phyloP scores from a whole-genome alignment of 2,113 vertebrate species.

The Pithys albifrons region DNA sequence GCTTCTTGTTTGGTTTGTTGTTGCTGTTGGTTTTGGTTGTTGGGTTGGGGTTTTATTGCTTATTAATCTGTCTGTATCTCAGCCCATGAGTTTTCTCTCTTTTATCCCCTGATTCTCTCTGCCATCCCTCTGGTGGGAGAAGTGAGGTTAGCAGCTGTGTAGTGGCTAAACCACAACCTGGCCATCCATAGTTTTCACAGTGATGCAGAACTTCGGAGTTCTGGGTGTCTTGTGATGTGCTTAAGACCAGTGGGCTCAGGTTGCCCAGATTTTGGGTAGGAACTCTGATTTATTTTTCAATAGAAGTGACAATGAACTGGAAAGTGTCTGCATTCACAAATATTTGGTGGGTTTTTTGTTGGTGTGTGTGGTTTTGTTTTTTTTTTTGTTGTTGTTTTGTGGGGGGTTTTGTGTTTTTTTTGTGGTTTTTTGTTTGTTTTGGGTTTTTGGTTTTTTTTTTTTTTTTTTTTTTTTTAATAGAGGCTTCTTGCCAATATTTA shows the following conservation, averaged over 20 bases:
- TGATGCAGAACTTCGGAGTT: not conserved
- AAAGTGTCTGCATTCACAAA: not conserved
- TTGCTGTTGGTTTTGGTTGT: not conserved
- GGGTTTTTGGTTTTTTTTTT: no score
- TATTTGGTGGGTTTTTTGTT: not conserved
- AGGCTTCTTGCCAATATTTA: not conserved
- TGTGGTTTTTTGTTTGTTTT: not conserved
- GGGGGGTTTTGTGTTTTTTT: no score
- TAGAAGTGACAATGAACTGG: not conserved
- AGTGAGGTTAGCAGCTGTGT: not conserved
- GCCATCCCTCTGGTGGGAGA: not conserved
- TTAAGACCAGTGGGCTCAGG: not conserved
- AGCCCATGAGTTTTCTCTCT: not conserved
- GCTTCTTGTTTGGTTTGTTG: not conserved
- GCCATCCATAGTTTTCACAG: not conserved
- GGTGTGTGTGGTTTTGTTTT: no score
- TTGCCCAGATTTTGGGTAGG: not conserved
- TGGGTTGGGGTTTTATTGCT: not conserved
- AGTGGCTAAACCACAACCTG: not conserved
- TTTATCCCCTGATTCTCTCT: not conserved
- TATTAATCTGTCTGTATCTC: not conserved
- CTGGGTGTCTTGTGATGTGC: not conserved
- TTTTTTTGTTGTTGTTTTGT: no score
- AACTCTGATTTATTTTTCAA: not conserved
- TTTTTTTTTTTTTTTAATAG: not conserved